Evolutionary conservation across 2,113 vertebrate species (phyloP), one percentile per base, ranked within the genome.

Genomic region (Pygoscelis antarcticus): DNA sequence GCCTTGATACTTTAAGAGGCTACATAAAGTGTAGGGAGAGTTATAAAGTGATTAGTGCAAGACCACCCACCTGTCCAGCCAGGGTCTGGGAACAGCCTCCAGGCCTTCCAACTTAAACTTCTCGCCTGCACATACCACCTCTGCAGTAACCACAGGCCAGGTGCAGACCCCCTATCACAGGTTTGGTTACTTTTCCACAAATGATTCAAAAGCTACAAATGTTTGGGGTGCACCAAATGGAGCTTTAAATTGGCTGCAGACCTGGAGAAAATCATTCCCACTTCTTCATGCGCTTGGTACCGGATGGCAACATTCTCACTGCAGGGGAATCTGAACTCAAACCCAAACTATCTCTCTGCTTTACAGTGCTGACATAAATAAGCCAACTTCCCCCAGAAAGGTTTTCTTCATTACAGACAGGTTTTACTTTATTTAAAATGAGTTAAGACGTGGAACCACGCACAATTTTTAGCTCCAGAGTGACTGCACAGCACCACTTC

Each of bases 291-390:
- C 0, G 1, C 13, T 40, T 49, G 17, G 27, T 42, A 80, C 26
- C 0, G 0, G 34, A 64, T 18, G 34, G 57, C 38, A 83, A 65
- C 1, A 3, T 77, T 66, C 25, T 70, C 55, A 23, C 21, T 66
- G 38, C 46, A 58, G 49, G 51, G 29, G 88, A 80, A 79, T 27
- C 26, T 61, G 36, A 55, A 23, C 60, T 78, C 40, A 71, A 51
- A 65, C 3, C 13, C 25, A 58, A 76, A 69, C 9, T n/a, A 10
- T n/a, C 32, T 34, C 27, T 54, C 64, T 86, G 75, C 26, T 88
- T 83, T 70, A 42, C 13, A 25, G 46, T 87, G 46, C n/a, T 71
- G 27, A 87, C 32, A 61, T 44, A 75, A 80, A 77, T 12, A 87
- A 71, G 36, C 20, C 38, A 78, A 8, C 21, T 44, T 81, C 16